Evolutionary conservation across 2,888 invertebrate genomes (phyloP).

Genomic region (Stictocephala bisonia): DNA sequence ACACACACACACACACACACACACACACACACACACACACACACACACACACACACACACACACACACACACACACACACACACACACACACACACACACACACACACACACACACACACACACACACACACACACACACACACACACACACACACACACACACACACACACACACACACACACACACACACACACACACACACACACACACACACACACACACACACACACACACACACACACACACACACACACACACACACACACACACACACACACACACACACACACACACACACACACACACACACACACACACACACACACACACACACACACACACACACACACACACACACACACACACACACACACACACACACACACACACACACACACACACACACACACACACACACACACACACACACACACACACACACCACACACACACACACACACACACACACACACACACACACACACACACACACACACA

Average conservation of each 20-base stretch:
- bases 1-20: too few relatives aligned
- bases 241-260: conserved; percentile 13
- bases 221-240: conserved; percentile 13
- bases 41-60: too few relatives aligned
- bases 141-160: too few relatives aligned
- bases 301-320: conserved; percentile 13
- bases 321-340: conserved; percentile 13
- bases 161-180: too few relatives aligned
- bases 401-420: conserved; percentile 13
- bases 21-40: too few relatives aligned
- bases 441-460: too few relatives aligned
- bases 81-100: too few relatives aligned
- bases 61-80: too few relatives aligned
- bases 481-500: too few relatives aligned
- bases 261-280: conserved; percentile 13
- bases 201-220: conserved; percentile 8
- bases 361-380: conserved; percentile 13
- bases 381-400: conserved; percentile 13
- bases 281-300: conserved; percentile 13
- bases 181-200: conserved; percentile 9
- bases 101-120: too few relatives aligned
- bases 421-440: background rate
- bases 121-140: too few relatives aligned
- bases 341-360: conserved; percentile 13
- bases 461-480: too few relatives aligned